A percentile compares a stretch with the other conserved stretches of the same genome.
Conservation (phyloP, 2,888 invertebrate species). For the Spodoptera picta region DNA sequence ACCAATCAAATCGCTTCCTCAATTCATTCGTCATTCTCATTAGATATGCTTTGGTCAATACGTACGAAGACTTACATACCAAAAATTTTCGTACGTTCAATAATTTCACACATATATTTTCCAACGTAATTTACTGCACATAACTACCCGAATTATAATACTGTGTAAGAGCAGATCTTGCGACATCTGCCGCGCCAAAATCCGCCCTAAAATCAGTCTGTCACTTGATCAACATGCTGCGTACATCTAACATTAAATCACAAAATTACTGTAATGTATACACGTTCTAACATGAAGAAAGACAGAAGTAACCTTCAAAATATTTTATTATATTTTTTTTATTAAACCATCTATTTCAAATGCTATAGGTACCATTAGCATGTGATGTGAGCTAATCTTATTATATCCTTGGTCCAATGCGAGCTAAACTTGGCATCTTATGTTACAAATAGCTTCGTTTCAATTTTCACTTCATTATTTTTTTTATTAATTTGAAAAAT, state of each 20-base stretch:
- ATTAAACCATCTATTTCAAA: conserved; percentile 64
- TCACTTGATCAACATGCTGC: conserved; percentile 73
- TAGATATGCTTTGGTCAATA: conserved; percentile 52
- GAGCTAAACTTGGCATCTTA: conserved; percentile 86
- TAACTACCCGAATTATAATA: conserved; percentile 75
- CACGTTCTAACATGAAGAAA: conserved; percentile 82
- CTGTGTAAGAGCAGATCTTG: conserved; percentile 71
- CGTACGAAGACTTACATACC: conserved; percentile 17
- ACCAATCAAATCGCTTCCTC: conserved; percentile 10
- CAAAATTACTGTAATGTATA: conserved; percentile 79
- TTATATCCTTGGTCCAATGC: conserved; percentile 86
- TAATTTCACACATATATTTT: neutral
- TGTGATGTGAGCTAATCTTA: conserved; percentile 85
- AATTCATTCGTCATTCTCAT: conserved; percentile 30
- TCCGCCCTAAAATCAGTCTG: conserved; percentile 83
- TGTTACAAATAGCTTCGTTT: conserved; percentile 66
- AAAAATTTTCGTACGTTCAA: conserved; percentile 2
- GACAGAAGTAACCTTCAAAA: conserved; percentile 77
- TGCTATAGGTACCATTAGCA: conserved; percentile 78
- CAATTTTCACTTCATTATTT: conserved; percentile 36
- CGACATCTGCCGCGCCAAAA: conserved; percentile 54
- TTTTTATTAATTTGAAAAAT: conserved; percentile 51
- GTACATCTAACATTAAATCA: conserved; percentile 79
- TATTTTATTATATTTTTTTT: conserved; percentile 57
- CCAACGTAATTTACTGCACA: conserved; percentile 51